Evolutionary conservation across 2,888 invertebrate genomes (phyloP), one percentile per base, ranked within the genome.

Genomic region (Ectropis crepuscularia): DNA sequence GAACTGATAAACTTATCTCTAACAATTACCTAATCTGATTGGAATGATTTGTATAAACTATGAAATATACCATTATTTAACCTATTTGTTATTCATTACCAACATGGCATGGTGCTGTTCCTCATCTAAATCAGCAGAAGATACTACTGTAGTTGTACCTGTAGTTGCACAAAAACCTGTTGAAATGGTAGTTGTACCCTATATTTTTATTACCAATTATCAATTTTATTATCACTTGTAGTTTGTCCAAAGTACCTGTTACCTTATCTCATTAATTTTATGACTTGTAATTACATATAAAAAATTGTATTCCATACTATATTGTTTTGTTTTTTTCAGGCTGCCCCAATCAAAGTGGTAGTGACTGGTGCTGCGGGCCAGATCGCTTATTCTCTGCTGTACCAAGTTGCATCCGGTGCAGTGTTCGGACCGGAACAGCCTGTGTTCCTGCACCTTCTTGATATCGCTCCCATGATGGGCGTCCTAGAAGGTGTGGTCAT

Each of bases 281-380:
- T 38, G 11, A 41, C 28, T 36, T 49, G 41, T 51, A 38, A n/a
- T 54, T 16, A 53, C 1, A 37, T 36, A 51, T 12, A 28, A 42
- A 28, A 51, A 39, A 51, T 39, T 6, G 16, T 36, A 41, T 9
- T 28, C 11, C 41, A 41, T 16, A 50, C 11, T 37, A 7, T 50
- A 50, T 12, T 39, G 12, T 5, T 12, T 39, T 53, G 47, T 67
- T 57, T 51, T 62, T 93, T 94, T 64, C 87, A 97, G 96, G 93
- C 95, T 79, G 95, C 96, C 89, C 97, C 98, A 82, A 96, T 99
- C 81, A 96, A 95, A 92, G 98, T 99, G 72, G 96, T 98, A 65
- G 97, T 99, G 39, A 99, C 99, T 59, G 99, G 99, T 67, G 99
- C 99, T 76, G 99, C 99, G 66, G 99, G 99, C 12, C 99, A 99